Evolutionary conservation across 2,888 invertebrate species (phyloP), one percentile per base, ranked within the genome.

Genomic region (Epinotia brunnichana): DNA sequence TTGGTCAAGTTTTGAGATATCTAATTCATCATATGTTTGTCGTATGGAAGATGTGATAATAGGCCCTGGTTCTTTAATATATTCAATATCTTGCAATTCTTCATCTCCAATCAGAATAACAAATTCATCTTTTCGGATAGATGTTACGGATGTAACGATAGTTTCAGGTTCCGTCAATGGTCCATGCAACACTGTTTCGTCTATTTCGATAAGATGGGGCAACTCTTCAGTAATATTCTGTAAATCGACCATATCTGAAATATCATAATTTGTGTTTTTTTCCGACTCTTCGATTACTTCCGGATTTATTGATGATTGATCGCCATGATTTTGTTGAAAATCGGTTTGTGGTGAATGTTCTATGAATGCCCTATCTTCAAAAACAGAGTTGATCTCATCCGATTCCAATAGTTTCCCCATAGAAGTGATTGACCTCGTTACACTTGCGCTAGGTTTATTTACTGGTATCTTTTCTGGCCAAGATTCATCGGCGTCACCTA

Each of bases 401-500:
- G 59, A 73, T 83, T 92, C 92, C 57, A 76, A 74, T 74, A 92
- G 86, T 60, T 77, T 84, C 56, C 91, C 91, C 41, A 92, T 78
- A 7, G 92, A 92, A 63, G 82, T 82, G 21, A 91, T 77, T 35
- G 91, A 91, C 78, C 86, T 89, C 74, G 80, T 85, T 44, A 87
- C 85, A 77, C 84, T 88, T 74, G 82, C 80, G 73, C 85, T 87
- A 15, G 84, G 76, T 81, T 85, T 90, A 11, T 85, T 56, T 54
- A 63, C 11, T 21, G 75, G 39, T 24, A 85, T 76, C 69, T 87
- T 80, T 63, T 75, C 76, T 15, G 92, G 92, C 92, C 92, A 92
- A 41, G 79, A 70, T 79, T 92, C 92, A 76, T 92, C 90, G 53
- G 83, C 89, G 57, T 84, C 76, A 80, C 85, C 92, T 91, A 9